Conservation (phyloP, 2,888 invertebrate species). For the Chalcosyrphus nemorum region DNA sequence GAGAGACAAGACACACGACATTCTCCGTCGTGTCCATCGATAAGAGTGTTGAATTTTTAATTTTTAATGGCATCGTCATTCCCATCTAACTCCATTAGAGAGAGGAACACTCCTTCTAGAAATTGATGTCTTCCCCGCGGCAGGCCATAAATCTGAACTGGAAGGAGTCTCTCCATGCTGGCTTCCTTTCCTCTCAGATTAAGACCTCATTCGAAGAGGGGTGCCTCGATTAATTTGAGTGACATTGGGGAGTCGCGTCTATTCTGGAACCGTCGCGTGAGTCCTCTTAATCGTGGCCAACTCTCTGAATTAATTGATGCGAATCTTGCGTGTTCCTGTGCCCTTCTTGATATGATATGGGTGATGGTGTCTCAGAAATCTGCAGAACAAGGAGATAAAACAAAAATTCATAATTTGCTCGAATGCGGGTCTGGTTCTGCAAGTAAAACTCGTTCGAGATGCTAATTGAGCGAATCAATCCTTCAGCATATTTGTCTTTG, state of each 20-base stretch:
- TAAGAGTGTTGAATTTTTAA: slow-evolving; percentile 69
- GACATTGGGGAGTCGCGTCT: slow-evolving; percentile 12
- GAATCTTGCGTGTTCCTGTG: slow-evolving; percentile 53
- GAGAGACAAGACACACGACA: neutral
- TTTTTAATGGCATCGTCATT: slow-evolving; percentile 30
- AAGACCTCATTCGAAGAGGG: slow-evolving; percentile 33
- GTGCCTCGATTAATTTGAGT: slow-evolving; percentile 43
- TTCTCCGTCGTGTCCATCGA: slow-evolving; percentile 8
- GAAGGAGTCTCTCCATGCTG: neutral
- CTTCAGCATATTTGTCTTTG: slow-evolving; percentile 52
- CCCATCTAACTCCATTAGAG: slow-evolving; percentile 53
- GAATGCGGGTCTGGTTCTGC: slow-evolving; percentile 43
- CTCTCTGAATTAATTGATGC: slow-evolving; percentile 53
- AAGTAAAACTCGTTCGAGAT: slow-evolving; percentile 34
- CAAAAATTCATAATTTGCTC: slow-evolving; percentile 58
- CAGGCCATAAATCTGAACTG: slow-evolving; percentile 51
- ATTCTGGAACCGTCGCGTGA: neutral
- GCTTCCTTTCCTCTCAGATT: slow-evolving; percentile 35
- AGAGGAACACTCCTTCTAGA: slow-evolving; percentile 33
- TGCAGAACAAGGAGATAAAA: slow-evolving; percentile 50
- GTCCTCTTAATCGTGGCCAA: slow-evolving; percentile 41
- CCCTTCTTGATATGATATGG: slow-evolving; percentile 51
- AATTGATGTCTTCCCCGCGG: slow-evolving; percentile 58
- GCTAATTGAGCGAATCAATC: slow-evolving; percentile 66
- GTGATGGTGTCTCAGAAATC: slow-evolving; percentile 58